Percentiles rank a stretch among this genome's conserved stretches.
These are phyloP conservation scores for Drosophila sturtevanti DNA, from an alignment of 1,140 invertebrate species.

Conservation along the genomic window DNA sequence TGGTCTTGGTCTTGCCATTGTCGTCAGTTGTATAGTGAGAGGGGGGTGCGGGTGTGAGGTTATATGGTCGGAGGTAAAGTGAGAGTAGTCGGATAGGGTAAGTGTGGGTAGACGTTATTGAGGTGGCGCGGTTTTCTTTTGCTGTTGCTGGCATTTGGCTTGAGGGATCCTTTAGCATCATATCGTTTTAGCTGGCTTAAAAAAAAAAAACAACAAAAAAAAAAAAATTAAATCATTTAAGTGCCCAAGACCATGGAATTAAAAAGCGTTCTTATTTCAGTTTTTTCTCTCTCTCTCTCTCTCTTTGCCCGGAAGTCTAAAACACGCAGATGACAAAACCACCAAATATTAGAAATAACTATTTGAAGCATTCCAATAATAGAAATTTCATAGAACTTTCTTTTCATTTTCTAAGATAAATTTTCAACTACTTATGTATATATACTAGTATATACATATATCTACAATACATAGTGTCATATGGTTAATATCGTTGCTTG, in stretches of 20 bases:
- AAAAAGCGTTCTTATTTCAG: constrained; percentile 49
- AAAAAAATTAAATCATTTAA: constrained; percentile 25
- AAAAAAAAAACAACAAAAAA: constrained; percentile 10
- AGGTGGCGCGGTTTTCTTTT: constrained; percentile 61
- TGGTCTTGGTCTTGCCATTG: constrained; percentile 66
- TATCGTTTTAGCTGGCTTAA: constrained; percentile 3
- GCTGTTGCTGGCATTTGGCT: constrained; percentile 67
- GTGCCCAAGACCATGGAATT: constrained; percentile 47
- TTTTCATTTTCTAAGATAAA: too few species aligned
- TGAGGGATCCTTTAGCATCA: constrained; percentile 22
- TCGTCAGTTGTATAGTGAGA: neutral
- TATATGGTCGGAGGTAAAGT: neutral
- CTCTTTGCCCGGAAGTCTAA: neutral
- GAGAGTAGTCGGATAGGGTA: constrained; percentile 8
- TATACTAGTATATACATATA: too few species aligned
- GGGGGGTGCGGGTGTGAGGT: neutral
- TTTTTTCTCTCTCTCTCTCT: too few species aligned
- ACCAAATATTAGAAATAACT: neutral
- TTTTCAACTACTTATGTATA: too few species aligned
- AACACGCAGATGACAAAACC: neutral
- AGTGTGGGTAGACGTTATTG: constrained; percentile 31
- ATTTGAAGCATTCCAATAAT: neutral
- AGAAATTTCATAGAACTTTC: too few species aligned
- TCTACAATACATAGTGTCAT: too few species aligned
- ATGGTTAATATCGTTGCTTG: neutral